A percentile compares a stretch with the other conserved stretches of the same genome.
These are phyloP conservation scores for Acinonyx jubatus DNA, from an alignment of 2,113 vertebrate species.

Conservation along the genomic window DNA sequence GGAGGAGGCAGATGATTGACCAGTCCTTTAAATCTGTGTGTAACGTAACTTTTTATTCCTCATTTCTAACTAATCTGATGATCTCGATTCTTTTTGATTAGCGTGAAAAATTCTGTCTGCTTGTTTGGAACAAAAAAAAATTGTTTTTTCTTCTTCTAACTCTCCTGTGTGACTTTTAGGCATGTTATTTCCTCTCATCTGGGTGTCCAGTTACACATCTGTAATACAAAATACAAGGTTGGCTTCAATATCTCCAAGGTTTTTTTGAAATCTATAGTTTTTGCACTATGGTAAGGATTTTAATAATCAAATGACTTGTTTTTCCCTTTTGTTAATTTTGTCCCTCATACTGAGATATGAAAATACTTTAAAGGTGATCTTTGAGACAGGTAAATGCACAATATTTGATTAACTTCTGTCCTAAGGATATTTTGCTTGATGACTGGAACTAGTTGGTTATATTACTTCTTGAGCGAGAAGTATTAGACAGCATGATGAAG, in stretches of 20 bases:
- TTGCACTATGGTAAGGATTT: conserved; percentile 26
- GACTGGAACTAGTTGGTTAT: background rate
- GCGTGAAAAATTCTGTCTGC: conserved; percentile 64
- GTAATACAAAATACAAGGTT: conserved; percentile 39
- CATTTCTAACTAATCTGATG: conserved; percentile 64
- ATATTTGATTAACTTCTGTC: conserved; percentile 33
- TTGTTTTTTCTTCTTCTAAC: background rate
- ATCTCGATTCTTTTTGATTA: conserved; percentile 68
- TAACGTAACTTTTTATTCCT: conserved; percentile 47
- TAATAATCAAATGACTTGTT: conserved; percentile 45
- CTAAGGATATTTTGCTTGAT: conserved; percentile 10
- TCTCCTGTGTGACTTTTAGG: conserved; percentile 62
- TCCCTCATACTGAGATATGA: background rate
- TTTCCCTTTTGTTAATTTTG: conserved; percentile 45
- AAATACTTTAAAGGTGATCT: conserved; percentile 16
- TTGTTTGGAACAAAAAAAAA: conserved; percentile 52
- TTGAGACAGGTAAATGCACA: background rate
- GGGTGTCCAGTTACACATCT: background rate
- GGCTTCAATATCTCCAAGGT: background rate
- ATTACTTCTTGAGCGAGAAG: conserved; percentile 20
- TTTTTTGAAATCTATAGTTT: conserved; percentile 11
- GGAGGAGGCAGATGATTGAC: background rate
- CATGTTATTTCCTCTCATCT: background rate
- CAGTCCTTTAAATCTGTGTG: conserved; percentile 49
- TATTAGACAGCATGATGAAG: background rate